Evolutionary conservation across 1,140 invertebrate species (phyloP), one percentile per base, ranked within the genome.

Genomic region (Cepaea nemoralis): DNA sequence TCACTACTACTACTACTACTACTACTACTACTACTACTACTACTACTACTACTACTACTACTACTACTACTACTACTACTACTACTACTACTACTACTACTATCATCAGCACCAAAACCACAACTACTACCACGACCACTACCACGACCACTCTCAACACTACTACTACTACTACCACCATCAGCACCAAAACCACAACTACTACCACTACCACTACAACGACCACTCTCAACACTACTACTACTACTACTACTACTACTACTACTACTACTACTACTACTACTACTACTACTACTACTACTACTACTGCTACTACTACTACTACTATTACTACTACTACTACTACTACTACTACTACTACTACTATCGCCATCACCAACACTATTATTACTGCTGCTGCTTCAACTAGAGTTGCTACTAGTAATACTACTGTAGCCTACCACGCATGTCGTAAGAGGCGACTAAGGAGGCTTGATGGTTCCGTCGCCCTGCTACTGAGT

Each of bases 1-100:
- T 33, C 35, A 71, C 69, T 71, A 71, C 69, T 71, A 71, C 69
- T 71, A 71, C 69, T 71, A 71, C 69, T 71, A 71, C 69, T 71
- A 35, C 69, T 71, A 71, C 69, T 71, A 35, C 69, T 71, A 71
- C 69, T 71, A 35, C 69, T 71, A 35, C 69, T 71, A 45, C 42
- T 45, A 45, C 42, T 45, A 45, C 42, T 45, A 45, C 42, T 45
- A 45, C 69, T 71, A 24, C 33, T 35, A 35, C 69, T 71, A 37
- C 33, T 0, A 71, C 33, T 71, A 71, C 69, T 71, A 37, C 69
- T 31, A 24, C 24, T 71, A 37, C 33, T 71, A 37, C 69, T 6
- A 40, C 8, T 71, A 35, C 10, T 71, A 35, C 69, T 71, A 40
- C 69, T 31, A 35, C 33, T 71, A 37, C 69, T 71, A 35, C 63